Base-by-base conservation (phyloP, 2,113 vertebrate genomes). In the Nothocercus nigrocapillus region DNA sequence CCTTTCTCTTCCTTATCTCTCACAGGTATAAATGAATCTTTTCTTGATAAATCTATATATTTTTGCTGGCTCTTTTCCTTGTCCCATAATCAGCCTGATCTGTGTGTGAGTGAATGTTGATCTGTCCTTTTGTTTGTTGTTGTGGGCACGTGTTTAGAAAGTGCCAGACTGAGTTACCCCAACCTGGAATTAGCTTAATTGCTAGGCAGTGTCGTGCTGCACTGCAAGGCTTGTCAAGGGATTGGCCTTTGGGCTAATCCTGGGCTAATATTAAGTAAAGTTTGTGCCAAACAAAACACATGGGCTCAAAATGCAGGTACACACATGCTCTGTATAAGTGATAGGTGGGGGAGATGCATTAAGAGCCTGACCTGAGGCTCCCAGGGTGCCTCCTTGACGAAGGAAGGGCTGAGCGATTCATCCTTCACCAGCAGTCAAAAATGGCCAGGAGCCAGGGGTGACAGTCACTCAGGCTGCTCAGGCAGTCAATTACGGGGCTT, bases 121-220 rank as follows among this genome's bases (percentile, higher is more conserved):
- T 73, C 73, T 89, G 5, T 21, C 20, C 49, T 34, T 75, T 7
- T 77, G 34, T 90, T 88, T 88, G 17, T 72, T 79, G 56, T 51
- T 85, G 59, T 87, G 63, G 18, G 47, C 34, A 20, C 16, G 49
- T 91, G 63, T 95, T 92, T 76, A 61, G 53, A 74, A 49, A 58
- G 25, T 45, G 22, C 70, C 38, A 27, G 45, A 70, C 78, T 73
- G 74, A 63, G 28, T 79, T 89, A 94, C 78, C 67, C 78, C 69
- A 73, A 64, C 58, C 81, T 87, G 67, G 63, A 62, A 66, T 92
- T 87, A 92, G 58, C 81, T 64, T 30, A 90, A 72, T 80, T 87
- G 78, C 78, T 49, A 15, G 87, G 75, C 62, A 44, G 58, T 21
- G 32, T 59, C 42, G 79, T 61, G 61, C 24, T 58, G n/a, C 82